Percentiles rank a stretch among this genome's conserved stretches.
Conservation (phyloP, 2,797 vertebrate genomes). For the Eupleurogrammus muticus region DNA sequence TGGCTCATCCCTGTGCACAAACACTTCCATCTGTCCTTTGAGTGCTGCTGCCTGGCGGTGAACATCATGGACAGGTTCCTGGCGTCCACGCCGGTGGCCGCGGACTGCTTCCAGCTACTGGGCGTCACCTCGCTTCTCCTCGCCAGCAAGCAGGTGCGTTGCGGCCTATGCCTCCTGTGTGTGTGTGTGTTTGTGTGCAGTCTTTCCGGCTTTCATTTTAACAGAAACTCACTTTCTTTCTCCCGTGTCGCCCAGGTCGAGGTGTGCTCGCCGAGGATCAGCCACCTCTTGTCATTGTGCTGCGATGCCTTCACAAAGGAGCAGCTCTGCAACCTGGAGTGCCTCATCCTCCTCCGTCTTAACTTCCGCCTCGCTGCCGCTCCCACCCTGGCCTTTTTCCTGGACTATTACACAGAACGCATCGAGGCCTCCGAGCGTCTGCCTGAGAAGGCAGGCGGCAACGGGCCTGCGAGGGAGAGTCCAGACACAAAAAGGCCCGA, state of each 20-base stretch:
- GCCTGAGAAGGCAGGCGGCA: background rate
- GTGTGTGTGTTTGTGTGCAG: too few species aligned
- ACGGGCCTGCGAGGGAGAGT: background rate
- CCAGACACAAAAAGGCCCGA: constrained; percentile 3
- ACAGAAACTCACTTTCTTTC: background rate
- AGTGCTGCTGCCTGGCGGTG: constrained; percentile 91
- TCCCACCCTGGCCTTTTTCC: constrained; percentile 92
- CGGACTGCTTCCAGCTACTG: constrained; percentile 95
- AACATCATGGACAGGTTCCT: constrained; percentile 95
- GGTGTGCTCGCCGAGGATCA: constrained; percentile 88
- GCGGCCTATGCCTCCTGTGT: background rate
- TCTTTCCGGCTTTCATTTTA: too few species aligned
- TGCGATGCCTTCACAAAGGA: constrained; percentile 89
- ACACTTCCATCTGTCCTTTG: constrained; percentile 90
- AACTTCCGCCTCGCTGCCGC: constrained; percentile 86
- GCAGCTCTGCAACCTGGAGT: constrained; percentile 94
- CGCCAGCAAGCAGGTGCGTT: constrained; percentile 92
- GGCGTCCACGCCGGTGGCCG: constrained; percentile 88
- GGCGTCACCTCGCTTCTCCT: constrained; percentile 92
- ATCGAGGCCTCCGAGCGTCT: constrained; percentile 16
- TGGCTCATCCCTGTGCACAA: constrained; percentile 93
- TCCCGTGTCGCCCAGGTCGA: constrained; percentile 87
- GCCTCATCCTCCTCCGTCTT: constrained; percentile 90
- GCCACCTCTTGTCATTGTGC: constrained; percentile 90
- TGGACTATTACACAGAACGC: constrained; percentile 88